Conservation (phyloP, 2,888 invertebrate species). For the Dioctria rufipes region DNA sequence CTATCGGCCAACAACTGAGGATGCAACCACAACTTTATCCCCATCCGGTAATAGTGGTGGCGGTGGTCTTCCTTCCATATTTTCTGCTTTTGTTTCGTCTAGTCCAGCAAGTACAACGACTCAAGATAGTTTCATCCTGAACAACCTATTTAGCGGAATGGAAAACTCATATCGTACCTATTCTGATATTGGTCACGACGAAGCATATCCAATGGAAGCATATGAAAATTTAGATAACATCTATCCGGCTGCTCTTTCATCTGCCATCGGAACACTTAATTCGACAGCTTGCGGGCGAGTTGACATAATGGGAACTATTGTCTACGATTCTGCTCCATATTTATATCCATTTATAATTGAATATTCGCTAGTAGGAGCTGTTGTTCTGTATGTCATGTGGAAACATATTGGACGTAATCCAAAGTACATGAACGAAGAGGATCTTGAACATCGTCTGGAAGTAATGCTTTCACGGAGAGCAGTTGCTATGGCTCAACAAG, state of each 20-base stretch:
- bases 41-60: conserved; percentile 53
- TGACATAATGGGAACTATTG: conserved; percentile 94
- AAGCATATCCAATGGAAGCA: conserved; percentile 66
- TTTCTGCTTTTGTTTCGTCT: conserved; percentile 64
- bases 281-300: conserved; percentile 83
- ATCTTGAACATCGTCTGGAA: conserved; percentile 89
- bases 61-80: conserved; percentile 63
- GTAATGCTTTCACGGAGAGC: conserved; percentile 90
- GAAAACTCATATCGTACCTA: conserved; percentile 70
- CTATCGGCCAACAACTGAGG: conserved; percentile 59
- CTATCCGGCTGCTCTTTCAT: conserved; percentile 75
- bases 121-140: conserved; percentile 66
- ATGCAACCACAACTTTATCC: conserved; percentile 59
- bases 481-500: conserved; percentile 88
- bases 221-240: conserved; percentile 76
- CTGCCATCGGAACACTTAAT: conserved; percentile 71
- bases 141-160: conserved; percentile 69
- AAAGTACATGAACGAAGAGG: conserved; percentile 83
- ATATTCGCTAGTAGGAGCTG: conserved; percentile 95
- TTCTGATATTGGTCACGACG: conserved; percentile 69
- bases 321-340: conserved; percentile 94
- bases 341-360: conserved; percentile 97
- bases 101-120: conserved; percentile 64
- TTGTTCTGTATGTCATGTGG: conserved; percentile 97
- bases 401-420: conserved; percentile 92